A percentile compares a stretch with the other conserved stretches of the same genome.
Evolutionary conservation across 2,113 vertebrate genomes (phyloP).

Genomic region (Odocoileus hemionus): DNA sequence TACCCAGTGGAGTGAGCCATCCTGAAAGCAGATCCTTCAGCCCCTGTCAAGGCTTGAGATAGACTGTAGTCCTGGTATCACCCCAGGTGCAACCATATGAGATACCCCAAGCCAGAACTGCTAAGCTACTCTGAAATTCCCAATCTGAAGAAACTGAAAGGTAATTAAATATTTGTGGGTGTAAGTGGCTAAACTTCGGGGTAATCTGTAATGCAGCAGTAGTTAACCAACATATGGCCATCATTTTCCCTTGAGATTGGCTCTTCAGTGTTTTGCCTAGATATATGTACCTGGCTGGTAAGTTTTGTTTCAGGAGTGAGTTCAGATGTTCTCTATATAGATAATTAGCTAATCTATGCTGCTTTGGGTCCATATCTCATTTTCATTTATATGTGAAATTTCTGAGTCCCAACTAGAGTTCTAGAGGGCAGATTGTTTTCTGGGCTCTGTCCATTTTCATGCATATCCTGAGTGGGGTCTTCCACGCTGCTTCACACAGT

Average conservation of each 20-base stretch:
- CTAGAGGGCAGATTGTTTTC: not conserved
- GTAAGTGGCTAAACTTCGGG: not conserved
- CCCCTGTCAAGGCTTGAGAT: not conserved
- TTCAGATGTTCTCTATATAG: not conserved
- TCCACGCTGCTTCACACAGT: not conserved
- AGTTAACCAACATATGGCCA: not conserved
- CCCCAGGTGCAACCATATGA: not conserved
- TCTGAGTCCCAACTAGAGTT: not conserved
- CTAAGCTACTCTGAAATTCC: not conserved
- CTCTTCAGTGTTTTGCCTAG: not conserved
- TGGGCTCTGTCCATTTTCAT: not conserved
- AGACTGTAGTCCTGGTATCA: not conserved
- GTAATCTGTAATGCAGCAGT: not conserved
- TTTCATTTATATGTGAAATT: not conserved
- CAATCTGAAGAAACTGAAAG: not conserved
- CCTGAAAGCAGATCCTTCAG: not conserved
- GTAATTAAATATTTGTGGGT: not conserved
- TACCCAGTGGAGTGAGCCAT: not conserved
- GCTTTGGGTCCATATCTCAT: not conserved
- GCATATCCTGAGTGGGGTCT: accelerated
- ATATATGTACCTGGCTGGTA: not conserved
- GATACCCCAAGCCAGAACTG: not conserved
- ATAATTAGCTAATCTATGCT: not conserved
- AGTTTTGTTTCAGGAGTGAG: not conserved
- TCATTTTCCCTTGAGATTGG: not conserved